Evolutionary conservation across 2,113 vertebrate genomes (phyloP).

Genomic region (Vidua chalybeata): DNA sequence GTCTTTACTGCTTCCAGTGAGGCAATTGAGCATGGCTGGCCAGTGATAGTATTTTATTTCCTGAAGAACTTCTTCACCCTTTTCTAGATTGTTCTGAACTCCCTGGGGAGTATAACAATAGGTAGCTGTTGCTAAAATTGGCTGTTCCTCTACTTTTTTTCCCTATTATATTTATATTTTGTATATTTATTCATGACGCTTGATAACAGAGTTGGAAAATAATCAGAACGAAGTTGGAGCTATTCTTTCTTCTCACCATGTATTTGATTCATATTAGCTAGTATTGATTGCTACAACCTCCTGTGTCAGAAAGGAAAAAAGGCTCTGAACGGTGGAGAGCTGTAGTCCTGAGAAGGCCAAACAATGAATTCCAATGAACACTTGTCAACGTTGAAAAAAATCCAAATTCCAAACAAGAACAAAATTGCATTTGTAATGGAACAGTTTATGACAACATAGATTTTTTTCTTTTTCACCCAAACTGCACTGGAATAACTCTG

Average conservation of each 20-base stretch:
- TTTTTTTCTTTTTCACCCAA: not conserved
- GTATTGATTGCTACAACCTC: not conserved
- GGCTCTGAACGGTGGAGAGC: not conserved
- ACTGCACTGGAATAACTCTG: not conserved
- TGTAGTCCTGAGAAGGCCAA: not conserved
- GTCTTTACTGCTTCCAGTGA: not conserved
- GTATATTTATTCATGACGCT: not conserved
- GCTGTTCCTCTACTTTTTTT: not conserved
- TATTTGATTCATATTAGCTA: not conserved
- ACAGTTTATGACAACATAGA: not conserved
- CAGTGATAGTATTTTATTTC: not conserved
- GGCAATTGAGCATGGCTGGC: not conserved
- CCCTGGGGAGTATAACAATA: not conserved
- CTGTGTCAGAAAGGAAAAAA: not conserved
- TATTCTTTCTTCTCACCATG: not conserved
- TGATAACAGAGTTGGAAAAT: not conserved
- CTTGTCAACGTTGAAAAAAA: rapidly evolving
- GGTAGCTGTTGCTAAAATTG: not conserved
- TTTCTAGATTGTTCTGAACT: not conserved
- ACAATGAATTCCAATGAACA: not conserved
- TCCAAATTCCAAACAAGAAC: not conserved
- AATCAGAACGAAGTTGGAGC: not conserved
- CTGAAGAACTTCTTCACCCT: not conserved
- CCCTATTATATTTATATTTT: not conserved
- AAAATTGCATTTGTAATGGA: not conserved